Evolutionary conservation across 2,888 invertebrate species (phyloP).

Genomic region (Protodeltote pygarga): DNA sequence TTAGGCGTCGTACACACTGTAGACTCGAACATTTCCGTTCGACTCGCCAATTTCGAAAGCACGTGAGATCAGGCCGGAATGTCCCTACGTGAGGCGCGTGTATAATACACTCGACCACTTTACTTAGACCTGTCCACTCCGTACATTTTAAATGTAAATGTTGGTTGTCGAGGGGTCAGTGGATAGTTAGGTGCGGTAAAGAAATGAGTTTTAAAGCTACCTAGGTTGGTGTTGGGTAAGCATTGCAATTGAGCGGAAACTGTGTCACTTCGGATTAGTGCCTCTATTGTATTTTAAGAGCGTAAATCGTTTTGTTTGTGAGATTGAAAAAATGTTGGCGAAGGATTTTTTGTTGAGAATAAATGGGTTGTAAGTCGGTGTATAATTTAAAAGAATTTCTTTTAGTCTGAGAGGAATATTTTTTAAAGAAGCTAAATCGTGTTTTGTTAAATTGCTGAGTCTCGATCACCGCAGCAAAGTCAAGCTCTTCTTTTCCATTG

Average conservation of each 20-base stretch:
- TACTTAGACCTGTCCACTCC: constrained; percentile 28
- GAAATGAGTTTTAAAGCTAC: constrained; percentile 66
- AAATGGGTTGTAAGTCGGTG: background rate
- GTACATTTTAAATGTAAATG: background rate
- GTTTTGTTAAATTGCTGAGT: too few relatives aligned
- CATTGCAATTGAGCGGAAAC: constrained; percentile 67
- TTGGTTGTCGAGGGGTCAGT: background rate
- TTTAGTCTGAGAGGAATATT: too few relatives aligned
- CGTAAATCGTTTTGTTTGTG: constrained; percentile 26
- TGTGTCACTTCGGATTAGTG: constrained; percentile 55
- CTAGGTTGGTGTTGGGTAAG: constrained; percentile 62
- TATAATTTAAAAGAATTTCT: too few relatives aligned
- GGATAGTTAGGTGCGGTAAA: constrained; percentile 39
- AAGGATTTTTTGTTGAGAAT: background rate
- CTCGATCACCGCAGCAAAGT: too few relatives aligned
- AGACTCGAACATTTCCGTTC: constrained; percentile 61
- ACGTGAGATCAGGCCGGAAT: constrained; percentile 67
- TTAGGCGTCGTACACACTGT: constrained; percentile 38
- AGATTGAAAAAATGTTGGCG: constrained; percentile 11
- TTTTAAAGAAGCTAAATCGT: too few relatives aligned
- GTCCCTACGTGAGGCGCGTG: constrained; percentile 64
- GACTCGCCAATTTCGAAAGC: constrained; percentile 65
- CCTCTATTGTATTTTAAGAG: constrained; percentile 56
- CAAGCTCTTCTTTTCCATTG: too few relatives aligned
- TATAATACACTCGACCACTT: constrained; percentile 50